Evolutionary conservation across 1,140 invertebrate genomes (phyloP).

Genomic region (Trichomalopsis sarcophagae): DNA sequence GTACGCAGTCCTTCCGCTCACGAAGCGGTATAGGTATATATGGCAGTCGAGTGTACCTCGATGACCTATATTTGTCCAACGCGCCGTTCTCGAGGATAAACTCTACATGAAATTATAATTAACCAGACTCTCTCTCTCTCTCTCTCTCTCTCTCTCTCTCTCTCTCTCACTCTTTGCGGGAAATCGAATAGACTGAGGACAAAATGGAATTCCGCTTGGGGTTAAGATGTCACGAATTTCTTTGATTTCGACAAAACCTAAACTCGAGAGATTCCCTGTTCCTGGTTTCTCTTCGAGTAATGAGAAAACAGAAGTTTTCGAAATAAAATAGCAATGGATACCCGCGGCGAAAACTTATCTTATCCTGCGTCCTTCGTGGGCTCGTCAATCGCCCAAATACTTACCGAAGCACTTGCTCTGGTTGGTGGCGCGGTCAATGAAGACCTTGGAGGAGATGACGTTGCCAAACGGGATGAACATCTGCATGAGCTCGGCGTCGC

Average conservation of each 20-base stretch:
- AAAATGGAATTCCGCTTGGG: too few relatives aligned
- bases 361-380: background rate
- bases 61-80: conserved; percentile 1
- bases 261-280: too few relatives aligned
- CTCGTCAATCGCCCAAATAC: conserved; percentile 63
- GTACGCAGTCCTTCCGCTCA: background rate
- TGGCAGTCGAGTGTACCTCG: background rate
- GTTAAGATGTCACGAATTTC: too few relatives aligned
- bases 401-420: conserved; percentile 99
- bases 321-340: too few relatives aligned
- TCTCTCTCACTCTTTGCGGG: too few relatives aligned
- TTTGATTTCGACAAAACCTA: too few relatives aligned
- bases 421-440: conserved; percentile 99
- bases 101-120: conserved; percentile 1
- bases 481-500: conserved; percentile 98
- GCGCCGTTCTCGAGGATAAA: background rate
- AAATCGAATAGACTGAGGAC: too few relatives aligned
- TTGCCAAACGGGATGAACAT: conserved; percentile 99
- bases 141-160: too few relatives aligned
- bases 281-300: too few relatives aligned
- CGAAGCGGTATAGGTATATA: background rate
- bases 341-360: background rate
- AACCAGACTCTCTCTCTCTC: background rate
- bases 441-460: conserved; percentile 99
- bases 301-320: too few relatives aligned